These are phyloP conservation scores for Eledona agricola DNA, from an alignment of 2,888 invertebrate species.

Conservation along the genomic window DNA sequence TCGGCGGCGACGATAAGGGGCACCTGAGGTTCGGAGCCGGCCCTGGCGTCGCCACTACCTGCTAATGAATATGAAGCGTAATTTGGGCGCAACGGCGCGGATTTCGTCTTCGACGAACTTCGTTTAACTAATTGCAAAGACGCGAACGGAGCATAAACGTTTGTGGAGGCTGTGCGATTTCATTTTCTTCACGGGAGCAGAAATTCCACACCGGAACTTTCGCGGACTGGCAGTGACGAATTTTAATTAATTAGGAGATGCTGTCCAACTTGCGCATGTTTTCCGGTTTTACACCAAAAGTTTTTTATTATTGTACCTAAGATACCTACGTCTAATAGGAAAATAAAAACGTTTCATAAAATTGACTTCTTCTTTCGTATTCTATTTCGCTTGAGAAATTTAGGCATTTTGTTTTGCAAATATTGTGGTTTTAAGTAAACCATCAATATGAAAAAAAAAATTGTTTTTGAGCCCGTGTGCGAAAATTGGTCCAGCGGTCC, in stretches of 20 bases:
- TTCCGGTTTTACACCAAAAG: background rate
- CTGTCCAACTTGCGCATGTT: too few relatives aligned
- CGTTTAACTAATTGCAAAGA: constrained; percentile 41
- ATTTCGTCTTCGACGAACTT: constrained; percentile 34
- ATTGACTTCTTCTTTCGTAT: too few relatives aligned
- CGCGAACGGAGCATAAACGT: constrained; percentile 38
- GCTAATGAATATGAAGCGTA: constrained; percentile 27
- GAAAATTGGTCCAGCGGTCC: too few relatives aligned
- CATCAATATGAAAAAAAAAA: too few relatives aligned
- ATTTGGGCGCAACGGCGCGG: constrained; percentile 26
- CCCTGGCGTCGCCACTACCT: background rate
- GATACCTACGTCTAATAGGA: too few relatives aligned
- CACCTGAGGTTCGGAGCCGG: background rate
- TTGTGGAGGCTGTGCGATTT: constrained; percentile 32
- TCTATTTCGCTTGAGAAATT: too few relatives aligned
- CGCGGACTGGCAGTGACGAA: constrained; percentile 23
- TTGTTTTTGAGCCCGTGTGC: too few relatives aligned
- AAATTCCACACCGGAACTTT: constrained; percentile 35
- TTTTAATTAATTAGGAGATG: constrained; percentile 39
- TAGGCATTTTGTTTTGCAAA: too few relatives aligned
- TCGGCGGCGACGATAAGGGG: constrained; percentile 1
- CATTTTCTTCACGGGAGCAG: constrained; percentile 40
- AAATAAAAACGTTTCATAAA: too few relatives aligned
- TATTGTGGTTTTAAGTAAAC: too few relatives aligned
- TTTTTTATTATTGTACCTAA: background rate